phyloP scores from a whole-genome alignment of 2,797 vertebrate genomes.

The Antennarius maculatus region DNA sequence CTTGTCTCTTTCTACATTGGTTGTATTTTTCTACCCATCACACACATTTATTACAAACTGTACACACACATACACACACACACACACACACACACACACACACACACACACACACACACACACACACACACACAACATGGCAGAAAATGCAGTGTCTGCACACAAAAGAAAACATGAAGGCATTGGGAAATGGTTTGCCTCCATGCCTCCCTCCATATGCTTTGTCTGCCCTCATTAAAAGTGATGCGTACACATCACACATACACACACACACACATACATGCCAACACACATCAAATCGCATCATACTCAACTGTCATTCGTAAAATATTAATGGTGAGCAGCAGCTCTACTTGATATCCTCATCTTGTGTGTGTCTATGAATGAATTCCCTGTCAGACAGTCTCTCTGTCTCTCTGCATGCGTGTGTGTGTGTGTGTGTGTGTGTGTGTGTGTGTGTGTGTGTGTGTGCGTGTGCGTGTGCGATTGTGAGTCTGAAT shows the following conservation, averaged over 20 bases:
- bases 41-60: constrained; percentile 21
- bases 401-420: constrained; percentile 18
- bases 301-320: constrained; percentile 73
- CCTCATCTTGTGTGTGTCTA: constrained; percentile 51
- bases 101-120: background rate
- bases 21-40: constrained; percentile 15
- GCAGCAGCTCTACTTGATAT: constrained; percentile 61
- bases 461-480: constrained; percentile 43
- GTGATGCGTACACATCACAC: constrained; percentile 76
- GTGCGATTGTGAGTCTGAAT: background rate
- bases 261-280: constrained; percentile 16
- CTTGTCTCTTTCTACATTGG: constrained; percentile 3
- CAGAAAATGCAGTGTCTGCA: constrained; percentile 27
- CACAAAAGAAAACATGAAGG: constrained; percentile 63
- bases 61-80: constrained; percentile 16
- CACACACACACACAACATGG: constrained; percentile 2
- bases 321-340: constrained; percentile 80
- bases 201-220: constrained; percentile 67
- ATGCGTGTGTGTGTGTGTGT: constrained; percentile 50
- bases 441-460: constrained; percentile 50
- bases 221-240: constrained; percentile 83
- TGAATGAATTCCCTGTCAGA: constrained; percentile 43
- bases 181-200: constrained; percentile 42
- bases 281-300: constrained; percentile 53
- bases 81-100: constrained; percentile 14